Conservation (phyloP, 2,113 vertebrate genomes). For the Forbesichthys papilliferus region DNA sequence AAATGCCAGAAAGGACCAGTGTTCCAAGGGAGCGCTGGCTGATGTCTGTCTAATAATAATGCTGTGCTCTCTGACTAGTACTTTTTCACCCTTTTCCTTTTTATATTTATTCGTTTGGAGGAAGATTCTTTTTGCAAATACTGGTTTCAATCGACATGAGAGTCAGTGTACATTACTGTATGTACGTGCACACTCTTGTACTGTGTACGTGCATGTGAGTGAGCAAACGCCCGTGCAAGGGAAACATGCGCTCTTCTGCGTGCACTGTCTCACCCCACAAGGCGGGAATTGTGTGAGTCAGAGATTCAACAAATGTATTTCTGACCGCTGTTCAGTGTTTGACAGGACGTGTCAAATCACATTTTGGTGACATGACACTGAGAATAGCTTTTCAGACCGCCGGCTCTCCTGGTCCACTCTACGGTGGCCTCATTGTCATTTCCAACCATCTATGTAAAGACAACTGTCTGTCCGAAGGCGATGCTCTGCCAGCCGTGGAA, state of each 20-base stretch:
- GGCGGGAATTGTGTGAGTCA: slow-evolving; percentile 12
- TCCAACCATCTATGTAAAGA: slow-evolving; percentile 40
- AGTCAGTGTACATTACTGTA: no score
- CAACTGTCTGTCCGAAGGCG: slow-evolving; percentile 46
- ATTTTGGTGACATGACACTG: slow-evolving; percentile 46
- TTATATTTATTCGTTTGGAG: no score
- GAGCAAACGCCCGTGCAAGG: not conserved
- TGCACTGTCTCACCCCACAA: not conserved
- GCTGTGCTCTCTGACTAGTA: not conserved
- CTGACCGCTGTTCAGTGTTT: slow-evolving; percentile 40
- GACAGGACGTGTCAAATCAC: slow-evolving; percentile 65
- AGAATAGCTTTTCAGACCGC: slow-evolving; percentile 48
- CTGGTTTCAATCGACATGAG: no score
- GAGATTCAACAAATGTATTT: slow-evolving; percentile 40
- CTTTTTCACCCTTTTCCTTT: no score
- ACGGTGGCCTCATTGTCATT: slow-evolving; percentile 53
- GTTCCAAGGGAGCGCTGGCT: not conserved
- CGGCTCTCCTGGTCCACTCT: slow-evolving; percentile 48
- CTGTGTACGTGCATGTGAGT: slow-evolving; percentile 7
- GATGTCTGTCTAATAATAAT: slow-evolving; percentile 24
- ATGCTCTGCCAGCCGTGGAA: slow-evolving; percentile 47
- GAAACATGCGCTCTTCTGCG: not conserved
- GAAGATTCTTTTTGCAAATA: no score
- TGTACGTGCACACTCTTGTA: not conserved
- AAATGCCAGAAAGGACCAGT: no score